A percentile compares a stretch with the other conserved stretches of the same genome.
Evolutionary conservation across 1,140 invertebrate genomes (phyloP).

Genomic region (Drosophila oshimai): DNA sequence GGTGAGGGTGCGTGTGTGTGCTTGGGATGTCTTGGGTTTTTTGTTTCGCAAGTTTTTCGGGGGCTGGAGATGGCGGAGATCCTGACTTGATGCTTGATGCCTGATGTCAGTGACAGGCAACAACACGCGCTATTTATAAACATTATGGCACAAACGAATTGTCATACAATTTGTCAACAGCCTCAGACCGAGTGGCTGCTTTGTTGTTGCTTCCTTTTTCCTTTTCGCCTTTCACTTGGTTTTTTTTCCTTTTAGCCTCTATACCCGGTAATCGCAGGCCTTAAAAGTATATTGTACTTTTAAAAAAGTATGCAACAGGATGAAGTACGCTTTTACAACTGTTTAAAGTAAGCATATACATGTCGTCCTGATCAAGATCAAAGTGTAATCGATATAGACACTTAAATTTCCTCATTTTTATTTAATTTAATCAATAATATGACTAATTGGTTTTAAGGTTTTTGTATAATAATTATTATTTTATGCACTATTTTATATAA

Average conservation of each 20-base stretch:
- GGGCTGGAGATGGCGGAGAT: not conserved
- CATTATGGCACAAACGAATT: constrained; percentile 81
- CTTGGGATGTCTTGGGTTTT: constrained; percentile 36
- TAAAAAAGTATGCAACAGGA: not conserved
- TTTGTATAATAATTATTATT: no score
- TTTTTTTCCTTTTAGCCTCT: constrained; percentile 34
- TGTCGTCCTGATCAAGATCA: no score
- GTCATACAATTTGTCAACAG: constrained; percentile 81
- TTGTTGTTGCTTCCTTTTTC: constrained; percentile 28
- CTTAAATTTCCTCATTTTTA: no score
- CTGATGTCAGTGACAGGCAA: constrained; percentile 62
- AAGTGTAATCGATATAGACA: no score
- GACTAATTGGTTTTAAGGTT: no score
- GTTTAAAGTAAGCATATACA: no score
- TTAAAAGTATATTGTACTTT: not conserved
- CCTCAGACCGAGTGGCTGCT: constrained; percentile 49
- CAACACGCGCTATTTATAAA: constrained; percentile 80
- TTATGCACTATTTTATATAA: no score
- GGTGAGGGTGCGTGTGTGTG: constrained; percentile 4
- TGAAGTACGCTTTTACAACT: not conserved
- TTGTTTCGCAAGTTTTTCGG: constrained; percentile 49
- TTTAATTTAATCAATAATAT: no score
- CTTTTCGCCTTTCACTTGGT: constrained; percentile 1
- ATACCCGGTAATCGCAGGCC: not conserved
- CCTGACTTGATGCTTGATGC: constrained; percentile 32